phyloP scores from a whole-genome alignment of 2,113 vertebrate species.

The Podocnemis expansa region DNA sequence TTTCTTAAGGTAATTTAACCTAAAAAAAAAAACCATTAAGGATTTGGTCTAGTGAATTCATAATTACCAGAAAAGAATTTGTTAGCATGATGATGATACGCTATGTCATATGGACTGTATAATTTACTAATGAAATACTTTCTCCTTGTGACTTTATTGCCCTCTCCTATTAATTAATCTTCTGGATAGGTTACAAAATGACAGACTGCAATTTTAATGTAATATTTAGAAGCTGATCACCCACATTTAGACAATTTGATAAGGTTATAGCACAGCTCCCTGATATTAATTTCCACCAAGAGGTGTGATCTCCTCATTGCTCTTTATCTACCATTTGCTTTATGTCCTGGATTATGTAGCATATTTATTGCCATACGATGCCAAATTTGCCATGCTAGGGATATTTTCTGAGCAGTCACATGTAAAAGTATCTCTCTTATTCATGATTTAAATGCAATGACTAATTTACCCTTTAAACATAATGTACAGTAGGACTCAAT shows the following conservation, averaged over 20 bases:
- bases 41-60: neutral
- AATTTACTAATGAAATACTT: constrained; percentile 43
- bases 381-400: neutral
- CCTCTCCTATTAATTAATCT: constrained; percentile 27
- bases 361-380: neutral
- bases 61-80: constrained; percentile 14
- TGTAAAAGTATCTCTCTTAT: neutral
- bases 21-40: neutral
- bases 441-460: neutral
- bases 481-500: neutral
- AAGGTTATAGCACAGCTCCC: neutral
- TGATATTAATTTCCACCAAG: constrained; percentile 25
- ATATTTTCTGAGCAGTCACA: neutral
- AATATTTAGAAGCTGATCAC: neutral
- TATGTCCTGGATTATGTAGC: neutral
- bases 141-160: constrained; percentile 43
- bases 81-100: constrained; percentile 18
- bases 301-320: neutral
- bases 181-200: constrained; percentile 19
- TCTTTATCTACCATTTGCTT: constrained; percentile 35
- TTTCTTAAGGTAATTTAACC: constrained; percentile 24
- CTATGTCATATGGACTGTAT: neutral
- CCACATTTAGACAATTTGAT: neutral
- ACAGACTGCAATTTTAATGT: neutral
- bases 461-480: neutral